Percentiles rank a stretch among this genome's conserved stretches.
These are phyloP conservation scores for Drosophila bipectinata DNA, from an alignment of 1,140 invertebrate genomes.

Conservation along the genomic window DNA sequence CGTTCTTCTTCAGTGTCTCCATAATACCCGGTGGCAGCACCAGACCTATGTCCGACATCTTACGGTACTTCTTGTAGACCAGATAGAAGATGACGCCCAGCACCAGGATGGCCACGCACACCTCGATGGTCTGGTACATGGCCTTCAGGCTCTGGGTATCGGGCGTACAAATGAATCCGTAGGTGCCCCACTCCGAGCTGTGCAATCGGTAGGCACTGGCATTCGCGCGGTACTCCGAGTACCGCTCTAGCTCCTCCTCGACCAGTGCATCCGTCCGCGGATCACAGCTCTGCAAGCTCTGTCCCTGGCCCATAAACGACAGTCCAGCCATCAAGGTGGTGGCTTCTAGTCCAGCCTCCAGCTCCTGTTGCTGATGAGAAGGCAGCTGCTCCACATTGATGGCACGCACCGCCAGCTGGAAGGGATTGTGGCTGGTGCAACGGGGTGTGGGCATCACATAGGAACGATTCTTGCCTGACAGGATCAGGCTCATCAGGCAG, in stretches of 20 bases:
- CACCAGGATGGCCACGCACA: conserved; percentile 33
- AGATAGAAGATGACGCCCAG: conserved; percentile 25
- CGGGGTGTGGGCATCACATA: conserved; percentile 51
- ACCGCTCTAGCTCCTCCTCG: conserved; percentile 17
- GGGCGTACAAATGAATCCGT: conserved; percentile 58
- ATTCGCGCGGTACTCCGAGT: conserved; percentile 25
- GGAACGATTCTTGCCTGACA: conserved; percentile 30
- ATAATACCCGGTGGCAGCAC: conserved; percentile 58
- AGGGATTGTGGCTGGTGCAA: conserved; percentile 47
- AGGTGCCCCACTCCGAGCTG: conserved; percentile 40
- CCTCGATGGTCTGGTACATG: conserved; percentile 43
- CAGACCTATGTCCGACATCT: conserved; percentile 67
- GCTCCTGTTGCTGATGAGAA: not conserved
- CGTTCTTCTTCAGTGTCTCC: conserved; percentile 59
- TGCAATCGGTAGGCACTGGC: conserved; percentile 35
- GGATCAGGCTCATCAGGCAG: conserved; percentile 36
- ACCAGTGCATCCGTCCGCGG: conserved; percentile 4
- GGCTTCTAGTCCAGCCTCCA: too few species aligned
- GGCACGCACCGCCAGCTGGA: conserved; percentile 58
- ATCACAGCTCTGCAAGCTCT: conserved; percentile 6
- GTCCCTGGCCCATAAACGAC: not conserved
- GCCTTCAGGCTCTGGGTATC: conserved; percentile 38
- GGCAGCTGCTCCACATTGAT: conserved; percentile 54
- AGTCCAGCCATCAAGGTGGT: not conserved
- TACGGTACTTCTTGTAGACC: conserved; percentile 50